phyloP scores from a whole-genome alignment of 2,888 invertebrate species.

The Galerucella calmariensis region DNA sequence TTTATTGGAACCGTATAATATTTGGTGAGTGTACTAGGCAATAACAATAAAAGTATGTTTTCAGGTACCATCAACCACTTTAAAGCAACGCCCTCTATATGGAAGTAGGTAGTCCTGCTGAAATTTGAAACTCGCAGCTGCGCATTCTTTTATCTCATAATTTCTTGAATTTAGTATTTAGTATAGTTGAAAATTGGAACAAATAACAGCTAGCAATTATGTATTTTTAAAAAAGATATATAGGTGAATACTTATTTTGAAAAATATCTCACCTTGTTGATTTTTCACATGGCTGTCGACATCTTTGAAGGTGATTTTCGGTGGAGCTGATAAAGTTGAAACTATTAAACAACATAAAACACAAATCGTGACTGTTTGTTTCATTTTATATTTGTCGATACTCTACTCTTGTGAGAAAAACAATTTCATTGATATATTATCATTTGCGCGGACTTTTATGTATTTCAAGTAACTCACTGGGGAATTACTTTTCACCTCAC shows the following conservation, averaged over 20 bases:
- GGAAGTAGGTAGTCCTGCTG: too few relatives aligned
- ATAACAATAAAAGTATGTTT: too few relatives aligned
- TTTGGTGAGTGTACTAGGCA: too few relatives aligned
- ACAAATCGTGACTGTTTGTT: background rate
- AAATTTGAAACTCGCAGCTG: too few relatives aligned
- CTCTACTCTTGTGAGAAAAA: background rate
- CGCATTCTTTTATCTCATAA: too few relatives aligned
- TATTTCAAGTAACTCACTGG: conserved; percentile 1
- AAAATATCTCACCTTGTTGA: conserved; percentile 9
- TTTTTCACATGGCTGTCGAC: conserved; percentile 4
- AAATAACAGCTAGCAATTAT: too few relatives aligned
- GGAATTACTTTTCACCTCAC: conserved; percentile 1
- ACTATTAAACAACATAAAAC: background rate
- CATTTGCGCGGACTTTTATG: background rate
- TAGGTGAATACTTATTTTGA: background rate
- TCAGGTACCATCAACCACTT: too few relatives aligned
- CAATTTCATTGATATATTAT: background rate
- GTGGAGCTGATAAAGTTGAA: background rate
- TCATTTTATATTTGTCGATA: conserved; percentile 6
- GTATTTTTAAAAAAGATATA: too few relatives aligned
- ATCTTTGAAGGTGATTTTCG: background rate
- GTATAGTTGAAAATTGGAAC: too few relatives aligned
- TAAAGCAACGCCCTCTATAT: too few relatives aligned
- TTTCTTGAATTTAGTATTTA: too few relatives aligned
- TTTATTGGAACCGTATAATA: too few relatives aligned